Evolutionary conservation across 2,888 invertebrate species (phyloP).

Genomic region (Bedellia somnulentella): DNA sequence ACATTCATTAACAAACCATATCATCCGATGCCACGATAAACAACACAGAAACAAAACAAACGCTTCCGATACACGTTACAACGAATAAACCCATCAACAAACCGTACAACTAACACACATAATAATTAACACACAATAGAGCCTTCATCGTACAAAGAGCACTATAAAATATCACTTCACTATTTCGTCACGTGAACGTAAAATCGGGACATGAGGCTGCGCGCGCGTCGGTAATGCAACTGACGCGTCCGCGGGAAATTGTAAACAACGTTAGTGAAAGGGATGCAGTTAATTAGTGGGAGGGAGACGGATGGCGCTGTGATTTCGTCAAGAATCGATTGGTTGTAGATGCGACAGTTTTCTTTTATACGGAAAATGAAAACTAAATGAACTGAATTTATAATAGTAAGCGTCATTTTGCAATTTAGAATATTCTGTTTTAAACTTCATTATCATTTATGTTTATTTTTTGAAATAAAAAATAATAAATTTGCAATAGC

Average conservation of each 20-base stretch:
- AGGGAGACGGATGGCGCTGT: constrained; percentile 21
- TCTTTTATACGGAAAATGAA: too few relatives aligned
- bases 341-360: too few relatives aligned
- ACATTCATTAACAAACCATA: too few relatives aligned
- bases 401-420: too few relatives aligned
- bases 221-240: constrained; percentile 25
- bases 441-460: too few relatives aligned
- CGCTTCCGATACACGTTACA: constrained; percentile 5
- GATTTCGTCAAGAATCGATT: too few relatives aligned
- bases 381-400: too few relatives aligned
- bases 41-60: too few relatives aligned
- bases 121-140: constrained; percentile 15
- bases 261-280: constrained; percentile 29
- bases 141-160: constrained; percentile 12
- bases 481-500: too few relatives aligned
- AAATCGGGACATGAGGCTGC: constrained; percentile 20
- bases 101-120: constrained; percentile 10
- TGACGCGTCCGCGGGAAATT: constrained; percentile 24
- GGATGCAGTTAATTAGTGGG: constrained; percentile 17
- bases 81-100: constrained; percentile 19
- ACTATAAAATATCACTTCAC: background rate
- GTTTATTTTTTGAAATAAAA: too few relatives aligned
- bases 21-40: too few relatives aligned
- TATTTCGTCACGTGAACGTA: constrained; percentile 13
- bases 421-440: too few relatives aligned